Percentiles rank a stretch among this genome's conserved stretches.
Conservation (phyloP, 1,140 invertebrate species). For the Andricus grossulariae region DNA sequence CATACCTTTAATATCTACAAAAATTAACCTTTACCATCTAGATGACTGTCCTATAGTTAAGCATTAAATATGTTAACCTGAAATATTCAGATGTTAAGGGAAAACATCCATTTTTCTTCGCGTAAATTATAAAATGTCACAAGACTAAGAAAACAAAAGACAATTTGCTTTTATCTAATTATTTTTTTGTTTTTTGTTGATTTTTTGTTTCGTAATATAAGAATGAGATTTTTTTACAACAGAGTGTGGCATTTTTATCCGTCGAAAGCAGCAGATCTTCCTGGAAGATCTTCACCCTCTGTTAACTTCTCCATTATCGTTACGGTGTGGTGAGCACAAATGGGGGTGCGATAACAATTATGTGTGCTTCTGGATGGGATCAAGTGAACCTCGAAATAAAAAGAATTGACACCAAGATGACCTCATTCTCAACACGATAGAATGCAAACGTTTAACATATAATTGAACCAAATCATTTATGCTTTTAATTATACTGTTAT, state of each 20-base stretch:
- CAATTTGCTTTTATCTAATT: too few relatives aligned
- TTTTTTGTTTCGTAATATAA: too few relatives aligned
- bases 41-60: too few relatives aligned
- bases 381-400: slow-evolving; percentile 11
- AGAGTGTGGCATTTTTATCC: slow-evolving; percentile 37
- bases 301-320: slow-evolving; percentile 20
- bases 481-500: not conserved
- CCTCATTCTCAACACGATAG: not conserved
- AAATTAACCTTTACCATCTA: too few relatives aligned
- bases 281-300: slow-evolving; percentile 46
- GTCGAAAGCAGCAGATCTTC: slow-evolving; percentile 41
- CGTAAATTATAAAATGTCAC: too few relatives aligned
- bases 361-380: slow-evolving; percentile 23
- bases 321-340: slow-evolving; percentile 27
- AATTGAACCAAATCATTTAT: not conserved
- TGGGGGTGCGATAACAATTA: slow-evolving; percentile 30
- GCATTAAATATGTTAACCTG: too few relatives aligned
- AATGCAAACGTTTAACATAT: not conserved
- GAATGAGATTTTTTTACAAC: slow-evolving; percentile 7
- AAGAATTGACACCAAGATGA: slow-evolving; percentile 2
- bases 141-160: too few relatives aligned
- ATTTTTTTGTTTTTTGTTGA: too few relatives aligned
- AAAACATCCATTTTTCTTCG: too few relatives aligned
- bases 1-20: too few relatives aligned
- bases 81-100: too few relatives aligned